Conservation (phyloP, 2,113 vertebrate species). For the Chloropsis cyanopogon region DNA sequence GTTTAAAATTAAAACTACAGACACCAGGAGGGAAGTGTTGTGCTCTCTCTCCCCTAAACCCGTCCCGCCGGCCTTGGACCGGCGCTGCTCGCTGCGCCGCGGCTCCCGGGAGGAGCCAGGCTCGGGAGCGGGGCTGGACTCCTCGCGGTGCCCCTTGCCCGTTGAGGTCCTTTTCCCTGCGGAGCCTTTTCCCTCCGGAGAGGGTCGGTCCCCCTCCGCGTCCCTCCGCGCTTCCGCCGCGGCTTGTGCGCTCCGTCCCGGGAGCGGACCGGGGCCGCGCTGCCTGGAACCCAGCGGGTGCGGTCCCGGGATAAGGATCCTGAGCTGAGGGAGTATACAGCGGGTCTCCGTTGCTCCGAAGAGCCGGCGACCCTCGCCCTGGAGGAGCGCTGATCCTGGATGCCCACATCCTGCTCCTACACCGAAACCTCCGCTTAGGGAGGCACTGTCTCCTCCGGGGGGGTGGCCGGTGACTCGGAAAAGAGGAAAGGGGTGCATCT, state of each 20-base stretch:
- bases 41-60: fast-evolving
- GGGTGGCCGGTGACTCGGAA: not conserved
- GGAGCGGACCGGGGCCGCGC: not conserved
- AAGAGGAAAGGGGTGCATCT: not conserved
- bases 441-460: no score
- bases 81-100: not conserved
- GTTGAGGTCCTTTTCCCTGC: not conserved
- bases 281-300: not conserved
- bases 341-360: not conserved
- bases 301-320: not conserved
- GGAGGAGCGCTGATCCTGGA: not conserved
- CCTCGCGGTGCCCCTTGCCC: not conserved
- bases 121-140: not conserved
- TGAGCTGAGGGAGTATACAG: not conserved
- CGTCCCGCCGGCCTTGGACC: no score
- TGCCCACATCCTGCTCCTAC: not conserved
- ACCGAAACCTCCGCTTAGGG: not conserved
- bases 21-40: not conserved
- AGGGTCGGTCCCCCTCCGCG: not conserved
- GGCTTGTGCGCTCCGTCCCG: not conserved
- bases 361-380: not conserved
- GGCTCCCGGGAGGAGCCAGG: not conserved
- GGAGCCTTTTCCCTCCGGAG: no score
- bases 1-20: not conserved
- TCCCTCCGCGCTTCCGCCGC: not conserved